Conservation (phyloP, 53 echinoderm and acorn worm species). For the Luidia sarsii region DNA sequence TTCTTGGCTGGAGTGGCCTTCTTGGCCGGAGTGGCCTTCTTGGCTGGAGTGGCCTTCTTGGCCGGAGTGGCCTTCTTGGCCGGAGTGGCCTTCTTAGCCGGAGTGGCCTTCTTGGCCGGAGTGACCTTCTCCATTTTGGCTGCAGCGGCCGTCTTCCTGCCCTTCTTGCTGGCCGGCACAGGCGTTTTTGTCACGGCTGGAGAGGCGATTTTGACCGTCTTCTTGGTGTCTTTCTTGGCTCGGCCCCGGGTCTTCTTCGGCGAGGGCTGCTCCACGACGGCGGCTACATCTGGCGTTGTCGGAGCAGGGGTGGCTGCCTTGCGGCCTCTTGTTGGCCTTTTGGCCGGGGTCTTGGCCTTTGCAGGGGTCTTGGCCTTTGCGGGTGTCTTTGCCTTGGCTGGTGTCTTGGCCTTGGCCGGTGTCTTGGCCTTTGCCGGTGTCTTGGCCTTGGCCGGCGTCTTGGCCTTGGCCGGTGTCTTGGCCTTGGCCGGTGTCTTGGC, state of each 20-base stretch:
- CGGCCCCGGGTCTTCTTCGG: constrained; percentile 46
- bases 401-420: constrained; percentile 11
- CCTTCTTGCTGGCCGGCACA: constrained; percentile 34
- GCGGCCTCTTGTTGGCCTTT: constrained; percentile 18
- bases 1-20: constrained; percentile 50
- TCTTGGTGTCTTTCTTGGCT: constrained; percentile 32
- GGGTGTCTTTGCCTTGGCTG: not conserved
- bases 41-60: constrained; percentile 22
- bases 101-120: constrained; percentile 28
- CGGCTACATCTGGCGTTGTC: constrained; percentile 26
- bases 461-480: too few species aligned
- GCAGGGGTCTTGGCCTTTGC: constrained; percentile 18
- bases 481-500: constrained; percentile 19
- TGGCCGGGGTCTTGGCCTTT: constrained; percentile 47
- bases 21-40: constrained; percentile 31
- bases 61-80: constrained; percentile 41
- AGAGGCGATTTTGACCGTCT: constrained; percentile 43
- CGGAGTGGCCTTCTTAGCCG: constrained; percentile 58
- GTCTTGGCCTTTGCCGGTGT: constrained; percentile 32
- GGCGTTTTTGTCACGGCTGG: constrained; percentile 54
- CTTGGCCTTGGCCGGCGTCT: constrained; percentile 3
- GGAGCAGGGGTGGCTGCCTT: constrained; percentile 57
- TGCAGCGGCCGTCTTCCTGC: constrained; percentile 46
- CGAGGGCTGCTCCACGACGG: constrained; percentile 18
- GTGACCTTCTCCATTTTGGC: constrained; percentile 28